Evolutionary conservation across 2,113 vertebrate genomes (phyloP), one percentile per base, ranked within the genome.

Genomic region (Fulica atra): DNA sequence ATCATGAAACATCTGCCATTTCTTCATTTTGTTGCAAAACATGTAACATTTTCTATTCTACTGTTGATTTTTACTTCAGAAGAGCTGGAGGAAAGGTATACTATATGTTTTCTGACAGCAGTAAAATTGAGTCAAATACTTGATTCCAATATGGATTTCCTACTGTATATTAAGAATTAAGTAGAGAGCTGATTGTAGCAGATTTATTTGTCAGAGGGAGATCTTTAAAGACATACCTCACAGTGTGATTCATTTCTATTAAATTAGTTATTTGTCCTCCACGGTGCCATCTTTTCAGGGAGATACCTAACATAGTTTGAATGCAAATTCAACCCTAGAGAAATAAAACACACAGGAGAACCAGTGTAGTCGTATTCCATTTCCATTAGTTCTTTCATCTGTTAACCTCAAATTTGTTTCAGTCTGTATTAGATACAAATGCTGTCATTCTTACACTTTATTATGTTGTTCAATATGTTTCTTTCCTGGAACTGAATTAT

Each of bases 221-320:
- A 91, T 93, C 50, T 96, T 88, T 88, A 92, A 93, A 93, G 72
- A 71, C 77, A 92, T 80, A 56, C 3, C 33, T 96, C 69, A 84
- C 40, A 36, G 48, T 64, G 20, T 63, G 80, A 95, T 95, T 87
- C 19, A 57, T 90, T 97, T 92, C 69, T 81, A 64, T 84, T 93
- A 89, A 95, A 93, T 94, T 88, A 92, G 36, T 51, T 92, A 76
- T 88, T 96, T 96, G 64, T 81, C 44, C 64, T 94, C 70, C 48
- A 48, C 31, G 5, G 48, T 85, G 68, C 82, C 89, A 94, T 86
- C 66, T 86, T 94, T 94, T 63, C 70, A 87, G 86, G 46, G 31
- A 91, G 61, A 54, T 61, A 46, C 10, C 46, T 82, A 84, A 86
- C 33, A 38, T 18, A 66, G 44, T 95, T 81, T 91, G 78, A 96